Percentiles rank a stretch among this genome's conserved stretches.
phyloP scores from a whole-genome alignment of 2,888 invertebrate genomes.

The Andrena camellia region DNA sequence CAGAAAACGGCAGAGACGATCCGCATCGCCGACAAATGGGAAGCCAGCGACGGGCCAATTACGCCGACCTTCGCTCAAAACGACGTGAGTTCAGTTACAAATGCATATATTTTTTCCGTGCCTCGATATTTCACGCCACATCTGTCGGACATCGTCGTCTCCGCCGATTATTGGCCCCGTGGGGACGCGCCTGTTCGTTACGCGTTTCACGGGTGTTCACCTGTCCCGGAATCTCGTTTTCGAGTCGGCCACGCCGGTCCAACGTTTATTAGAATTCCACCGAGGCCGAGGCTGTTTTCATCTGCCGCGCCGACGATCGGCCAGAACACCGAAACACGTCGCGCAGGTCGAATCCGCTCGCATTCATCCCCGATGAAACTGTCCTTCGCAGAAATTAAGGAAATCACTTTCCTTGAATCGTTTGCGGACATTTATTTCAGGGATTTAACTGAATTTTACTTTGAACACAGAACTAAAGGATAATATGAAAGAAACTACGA shows the following conservation, averaged over 20 bases:
- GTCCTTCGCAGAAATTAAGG: slow-evolving; percentile 2
- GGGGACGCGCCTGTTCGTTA: slow-evolving; percentile 19
- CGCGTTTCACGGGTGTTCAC: slow-evolving; percentile 25
- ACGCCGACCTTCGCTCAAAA: slow-evolving; percentile 87
- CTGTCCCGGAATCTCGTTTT: slow-evolving; percentile 28
- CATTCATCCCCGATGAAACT: neutral
- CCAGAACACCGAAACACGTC: neutral
- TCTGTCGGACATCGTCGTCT: slow-evolving; percentile 31
- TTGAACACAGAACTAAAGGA: too few species aligned
- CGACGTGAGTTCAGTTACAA: slow-evolving; percentile 86
- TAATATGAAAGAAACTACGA: too few species aligned
- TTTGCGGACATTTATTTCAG: too few species aligned
- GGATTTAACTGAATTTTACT: too few species aligned
- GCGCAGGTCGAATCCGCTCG: neutral
- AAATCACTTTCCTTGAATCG: neutral
- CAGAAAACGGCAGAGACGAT: slow-evolving; percentile 98
- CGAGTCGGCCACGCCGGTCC: slow-evolving; percentile 22
- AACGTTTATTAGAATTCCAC: slow-evolving; percentile 54
- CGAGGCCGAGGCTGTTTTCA: slow-evolving; percentile 25
- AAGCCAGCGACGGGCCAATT: slow-evolving; percentile 89
- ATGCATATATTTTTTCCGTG: slow-evolving; percentile 45
- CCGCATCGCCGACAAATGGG: slow-evolving; percentile 98
- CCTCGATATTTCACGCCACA: slow-evolving; percentile 42
- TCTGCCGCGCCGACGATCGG: slow-evolving; percentile 9
- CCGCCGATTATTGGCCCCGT: neutral